A percentile compares a stretch with the other conserved stretches of the same genome.
Evolutionary conservation across 2,888 invertebrate species (phyloP).

Genomic region (Drosophila longiperda): DNA sequence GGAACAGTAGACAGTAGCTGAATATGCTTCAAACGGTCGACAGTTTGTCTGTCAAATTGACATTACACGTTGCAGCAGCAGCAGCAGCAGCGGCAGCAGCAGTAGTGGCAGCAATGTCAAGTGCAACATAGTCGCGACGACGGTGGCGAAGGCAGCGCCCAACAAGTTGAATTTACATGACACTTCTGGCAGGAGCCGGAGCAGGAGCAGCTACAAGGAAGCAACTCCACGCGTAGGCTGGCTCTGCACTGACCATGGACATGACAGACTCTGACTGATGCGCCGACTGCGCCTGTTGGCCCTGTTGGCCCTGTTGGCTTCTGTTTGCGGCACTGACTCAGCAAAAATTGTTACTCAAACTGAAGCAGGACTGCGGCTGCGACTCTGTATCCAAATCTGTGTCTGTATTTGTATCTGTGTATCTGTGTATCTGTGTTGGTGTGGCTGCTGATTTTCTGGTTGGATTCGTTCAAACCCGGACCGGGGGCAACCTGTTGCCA

Average conservation of each 20-base stretch:
- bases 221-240: constrained; percentile 46
- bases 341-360: constrained; percentile 50
- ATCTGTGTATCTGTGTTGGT: not conserved
- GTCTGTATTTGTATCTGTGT: not conserved
- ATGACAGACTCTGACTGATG: constrained; percentile 60
- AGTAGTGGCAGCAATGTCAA: constrained; percentile 48
- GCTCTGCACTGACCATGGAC: constrained; percentile 6
- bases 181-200: constrained; percentile 62
- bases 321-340: constrained; percentile 79
- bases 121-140: constrained; percentile 56
- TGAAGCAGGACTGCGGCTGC: constrained; percentile 38
- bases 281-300: constrained; percentile 60
- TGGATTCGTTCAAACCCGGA: constrained; percentile 52
- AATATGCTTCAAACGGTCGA: constrained; percentile 77
- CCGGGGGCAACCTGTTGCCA: constrained; percentile 72
- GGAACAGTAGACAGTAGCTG: constrained; percentile 75
- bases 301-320: constrained; percentile 62
- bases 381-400: not conserved
- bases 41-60: constrained; percentile 80
- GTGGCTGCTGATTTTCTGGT: constrained; percentile 69
- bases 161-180: constrained; percentile 77
- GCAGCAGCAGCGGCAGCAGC: constrained; percentile 25
- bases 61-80: constrained; percentile 66
- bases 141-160: constrained; percentile 54
- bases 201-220: constrained; percentile 49